Conservation (phyloP, 2,113 vertebrate species). For the Lanius collurio region DNA sequence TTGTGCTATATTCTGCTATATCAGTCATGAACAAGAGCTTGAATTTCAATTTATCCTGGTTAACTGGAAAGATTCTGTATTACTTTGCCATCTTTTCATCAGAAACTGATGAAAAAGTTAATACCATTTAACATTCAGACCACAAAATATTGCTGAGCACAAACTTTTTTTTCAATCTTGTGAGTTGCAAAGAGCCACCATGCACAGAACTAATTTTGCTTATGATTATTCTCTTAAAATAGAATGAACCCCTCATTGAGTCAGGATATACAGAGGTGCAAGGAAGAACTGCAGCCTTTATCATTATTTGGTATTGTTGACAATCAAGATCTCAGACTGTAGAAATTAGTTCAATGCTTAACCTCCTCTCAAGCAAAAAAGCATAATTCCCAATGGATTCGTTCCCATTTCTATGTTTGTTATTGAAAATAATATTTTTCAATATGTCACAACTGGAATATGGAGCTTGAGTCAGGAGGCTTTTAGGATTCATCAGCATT, state of each 20-base stretch:
- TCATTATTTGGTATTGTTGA: background rate
- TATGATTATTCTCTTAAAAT: background rate
- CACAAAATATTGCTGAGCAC: background rate
- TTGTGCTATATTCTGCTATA: background rate
- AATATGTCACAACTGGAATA: background rate
- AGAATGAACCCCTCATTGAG: background rate
- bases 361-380: background rate
- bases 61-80: background rate
- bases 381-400: background rate
- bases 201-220: background rate
- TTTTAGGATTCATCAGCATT: background rate
- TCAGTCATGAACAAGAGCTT: background rate
- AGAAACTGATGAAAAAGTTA: background rate
- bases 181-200: accelerated
- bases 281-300: background rate
- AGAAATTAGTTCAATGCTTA: background rate
- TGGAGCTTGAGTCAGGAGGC: background rate
- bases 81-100: background rate
- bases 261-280: background rate
- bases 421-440: background rate
- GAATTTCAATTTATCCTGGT: background rate
- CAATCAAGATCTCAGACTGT: background rate
- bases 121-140: background rate
- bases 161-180: background rate
- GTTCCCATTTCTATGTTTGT: background rate